Base-by-base conservation (phyloP, 2,797 vertebrate species). In the Eulemur mongoz region DNA sequence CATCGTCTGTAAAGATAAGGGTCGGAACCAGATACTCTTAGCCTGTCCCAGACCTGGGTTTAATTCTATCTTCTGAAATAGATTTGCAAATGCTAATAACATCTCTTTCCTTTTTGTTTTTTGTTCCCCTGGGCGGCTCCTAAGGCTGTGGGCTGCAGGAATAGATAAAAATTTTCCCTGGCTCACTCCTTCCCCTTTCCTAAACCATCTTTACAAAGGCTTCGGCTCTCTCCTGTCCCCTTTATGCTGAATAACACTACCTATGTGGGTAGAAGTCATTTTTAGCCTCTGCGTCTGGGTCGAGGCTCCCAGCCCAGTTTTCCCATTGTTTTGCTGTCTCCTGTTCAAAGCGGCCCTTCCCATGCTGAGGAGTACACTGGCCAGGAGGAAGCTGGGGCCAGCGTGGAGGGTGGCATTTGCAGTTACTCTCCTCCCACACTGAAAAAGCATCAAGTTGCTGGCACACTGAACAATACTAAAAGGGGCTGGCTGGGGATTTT, bases 371-470 rank as follows among this genome's bases (percentile, higher is more conserved):
- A 86, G 48, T 15, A 54, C 10, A 10, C 91, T 81, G 97, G 95
- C 96, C 95, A 90, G 89, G 97, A 98, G 95, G 84, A 96, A 94
- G 91, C 89, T 94, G 72, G 52, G 97, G 94, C 93, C 61, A 84
- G 97, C 35, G 88, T 84, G 35, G 90, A 94, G 96, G 97, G 83
- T 83, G 97, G 23, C 96, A 96, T 97, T 98, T 97, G 95, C 96
- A 91, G 85, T 92, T 67, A 59, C 52, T 97, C 63, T 95, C 95
- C 96, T 98, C 97, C 97, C 93, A 98, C 94, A 38, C 89, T 88
- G 95, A 93, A 98, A 98, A 98, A 73, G 83, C 97, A 93, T 97
- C 97, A 97, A 63, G 95, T 97, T 95, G 57, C 97, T 97, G 98
- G 91, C 72, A 70, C 2, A 32, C 79, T 89, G 98, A 98, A 97